Conservation (phyloP, 1,140 invertebrate species). For the Formica selysi region DNA sequence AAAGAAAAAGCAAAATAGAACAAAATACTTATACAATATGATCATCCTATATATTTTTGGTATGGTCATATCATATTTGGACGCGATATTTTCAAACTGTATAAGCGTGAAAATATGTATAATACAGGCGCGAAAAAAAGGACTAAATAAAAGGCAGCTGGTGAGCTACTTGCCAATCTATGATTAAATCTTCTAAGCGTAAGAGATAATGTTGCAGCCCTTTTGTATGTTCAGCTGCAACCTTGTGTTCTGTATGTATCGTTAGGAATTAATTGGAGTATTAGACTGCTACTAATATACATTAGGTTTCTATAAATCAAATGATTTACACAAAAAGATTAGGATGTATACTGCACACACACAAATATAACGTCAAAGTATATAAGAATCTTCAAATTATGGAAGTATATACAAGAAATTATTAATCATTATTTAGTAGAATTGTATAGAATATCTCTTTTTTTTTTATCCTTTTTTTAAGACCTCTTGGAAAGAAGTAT, state of each 20-base stretch:
- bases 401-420: background rate
- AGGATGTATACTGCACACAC: slow-evolving; percentile 19
- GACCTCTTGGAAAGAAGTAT: slow-evolving; percentile 6
- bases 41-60: slow-evolving; percentile 20
- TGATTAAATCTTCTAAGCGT: slow-evolving; percentile 66
- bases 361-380: slow-evolving; percentile 24
- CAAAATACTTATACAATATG: background rate
- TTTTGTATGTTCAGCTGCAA: slow-evolving; percentile 86
- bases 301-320: slow-evolving; percentile 54
- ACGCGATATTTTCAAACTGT: slow-evolving; percentile 44
- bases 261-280: slow-evolving; percentile 73
- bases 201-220: slow-evolving; percentile 83
- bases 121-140: slow-evolving; percentile 4
- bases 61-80: background rate
- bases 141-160: slow-evolving; percentile 77
- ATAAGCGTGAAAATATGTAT: background rate
- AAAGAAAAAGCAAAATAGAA: background rate
- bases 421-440: background rate
- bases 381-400: background rate
- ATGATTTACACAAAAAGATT: slow-evolving; percentile 33
- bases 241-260: slow-evolving; percentile 83
- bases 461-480: slow-evolving; percentile 7
- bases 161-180: slow-evolving; percentile 70
- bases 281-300: slow-evolving; percentile 69
- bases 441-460: background rate